These are phyloP conservation scores for Psittacus erithacus DNA, from an alignment of 2,113 vertebrate genomes.

Conservation along the genomic window DNA sequence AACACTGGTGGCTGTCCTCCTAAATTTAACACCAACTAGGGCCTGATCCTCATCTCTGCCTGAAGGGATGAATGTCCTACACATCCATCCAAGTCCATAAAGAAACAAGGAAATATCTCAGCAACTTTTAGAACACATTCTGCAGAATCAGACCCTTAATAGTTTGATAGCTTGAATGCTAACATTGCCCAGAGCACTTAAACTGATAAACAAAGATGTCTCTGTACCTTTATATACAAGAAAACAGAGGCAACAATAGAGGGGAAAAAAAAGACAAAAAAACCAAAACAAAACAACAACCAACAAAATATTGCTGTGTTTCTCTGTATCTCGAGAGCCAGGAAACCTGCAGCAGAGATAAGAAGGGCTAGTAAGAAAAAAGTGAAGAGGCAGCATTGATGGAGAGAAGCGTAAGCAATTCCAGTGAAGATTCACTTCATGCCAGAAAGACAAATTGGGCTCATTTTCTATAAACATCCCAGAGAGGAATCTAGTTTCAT, in stretches of 20 bases:
- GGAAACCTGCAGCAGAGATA: neutral
- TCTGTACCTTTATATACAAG: neutral
- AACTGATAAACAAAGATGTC: neutral
- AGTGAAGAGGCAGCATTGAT: neutral
- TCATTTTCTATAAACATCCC: slow-evolving; percentile 37
- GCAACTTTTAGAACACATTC: neutral
- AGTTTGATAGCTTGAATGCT: neutral
- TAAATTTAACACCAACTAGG: slow-evolving; percentile 63
- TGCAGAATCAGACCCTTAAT: neutral
- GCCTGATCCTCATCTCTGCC: slow-evolving; percentile 40
- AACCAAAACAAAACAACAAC: too few relatives aligned
- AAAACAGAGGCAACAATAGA: neutral
- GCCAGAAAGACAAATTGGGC: slow-evolving; percentile 55
- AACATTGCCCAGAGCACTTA: neutral
- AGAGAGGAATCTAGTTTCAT: neutral
- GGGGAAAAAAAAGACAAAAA: neutral
- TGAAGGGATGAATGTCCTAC: slow-evolving; percentile 43
- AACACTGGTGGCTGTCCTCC: slow-evolving; percentile 37
- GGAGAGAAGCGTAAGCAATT: neutral
- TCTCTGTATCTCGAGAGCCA: neutral
- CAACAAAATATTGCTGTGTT: neutral
- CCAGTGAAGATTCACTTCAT: neutral
- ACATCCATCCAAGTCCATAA: neutral
- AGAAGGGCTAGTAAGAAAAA: neutral
- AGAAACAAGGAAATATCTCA: neutral